These are phyloP conservation scores for Cancer borealis DNA, from an alignment of 2,888 invertebrate species.

Conservation along the genomic window DNA sequence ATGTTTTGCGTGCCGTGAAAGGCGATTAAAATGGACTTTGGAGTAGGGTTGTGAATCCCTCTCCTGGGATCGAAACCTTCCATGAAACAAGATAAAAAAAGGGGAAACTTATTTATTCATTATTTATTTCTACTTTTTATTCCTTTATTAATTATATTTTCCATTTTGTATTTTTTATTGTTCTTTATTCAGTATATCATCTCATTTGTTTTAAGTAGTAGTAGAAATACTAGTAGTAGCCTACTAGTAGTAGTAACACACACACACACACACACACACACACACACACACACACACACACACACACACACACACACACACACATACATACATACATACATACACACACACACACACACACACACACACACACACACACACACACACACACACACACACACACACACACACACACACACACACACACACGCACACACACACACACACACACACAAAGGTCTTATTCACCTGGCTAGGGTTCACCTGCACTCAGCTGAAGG, in stretches of 20 bases:
- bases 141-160: not conserved
- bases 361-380: conserved; percentile 10
- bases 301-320: not conserved
- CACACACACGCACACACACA: conserved; percentile 43
- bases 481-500: conserved; percentile 22
- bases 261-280: not conserved
- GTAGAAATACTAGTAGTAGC: not conserved
- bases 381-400: conserved; percentile 42
- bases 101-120: not conserved
- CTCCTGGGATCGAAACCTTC: not conserved
- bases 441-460: not conserved
- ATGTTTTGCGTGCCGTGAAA: not conserved
- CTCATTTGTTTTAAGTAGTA: not conserved
- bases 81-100: not conserved
- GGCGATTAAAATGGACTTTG: not conserved
- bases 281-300: not conserved
- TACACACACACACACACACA: not conserved
- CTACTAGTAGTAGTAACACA: not conserved
- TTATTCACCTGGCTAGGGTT: conserved; percentile 26
- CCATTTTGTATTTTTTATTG: not conserved
- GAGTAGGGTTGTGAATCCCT: not conserved
- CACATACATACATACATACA: not conserved
- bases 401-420: conserved; percentile 45
- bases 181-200: not conserved
- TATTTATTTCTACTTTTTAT: not conserved